Evolutionary conservation across 2,113 vertebrate species (phyloP).

Genomic region (Aplodontia rufa): DNA sequence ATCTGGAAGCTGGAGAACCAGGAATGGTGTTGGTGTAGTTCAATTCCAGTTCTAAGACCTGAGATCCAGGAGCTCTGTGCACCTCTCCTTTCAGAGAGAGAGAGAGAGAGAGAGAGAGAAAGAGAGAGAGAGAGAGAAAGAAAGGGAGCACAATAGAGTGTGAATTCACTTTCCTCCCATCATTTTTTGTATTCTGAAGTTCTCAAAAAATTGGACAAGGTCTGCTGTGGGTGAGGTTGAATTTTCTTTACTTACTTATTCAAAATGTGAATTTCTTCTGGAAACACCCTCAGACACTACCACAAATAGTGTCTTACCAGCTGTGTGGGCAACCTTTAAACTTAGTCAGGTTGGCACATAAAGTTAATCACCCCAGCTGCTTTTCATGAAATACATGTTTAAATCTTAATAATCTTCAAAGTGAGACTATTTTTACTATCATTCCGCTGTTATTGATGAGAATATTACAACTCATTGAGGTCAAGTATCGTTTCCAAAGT

Average conservation of each 20-base stretch:
- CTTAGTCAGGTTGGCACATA: not conserved
- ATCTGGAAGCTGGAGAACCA: no score
- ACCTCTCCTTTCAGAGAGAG: no score
- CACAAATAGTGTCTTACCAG: not conserved
- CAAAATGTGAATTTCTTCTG: not conserved
- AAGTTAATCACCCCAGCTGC: not conserved
- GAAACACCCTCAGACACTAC: not conserved
- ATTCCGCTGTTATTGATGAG: not conserved
- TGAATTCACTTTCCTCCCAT: not conserved
- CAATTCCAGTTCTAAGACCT: not conserved
- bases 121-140: no score
- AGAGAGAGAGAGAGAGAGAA: not conserved
- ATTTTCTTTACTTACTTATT: not conserved
- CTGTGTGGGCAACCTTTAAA: not conserved
- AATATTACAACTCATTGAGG: not conserved
- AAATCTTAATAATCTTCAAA: not conserved
- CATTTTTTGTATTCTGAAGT: not conserved
- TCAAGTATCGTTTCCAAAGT: not conserved
- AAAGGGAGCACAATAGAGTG: no score
- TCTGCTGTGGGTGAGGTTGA: not conserved
- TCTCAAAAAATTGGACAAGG: not conserved
- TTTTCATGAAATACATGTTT: constrained; percentile 35
- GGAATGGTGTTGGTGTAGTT: not conserved
- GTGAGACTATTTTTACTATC: not conserved
- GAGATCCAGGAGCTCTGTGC: not conserved